Percentiles rank a stretch among this genome's conserved stretches.
Evolutionary conservation across 2,797 vertebrate genomes (phyloP).

Genomic region (Neosalanx taihuensis): DNA sequence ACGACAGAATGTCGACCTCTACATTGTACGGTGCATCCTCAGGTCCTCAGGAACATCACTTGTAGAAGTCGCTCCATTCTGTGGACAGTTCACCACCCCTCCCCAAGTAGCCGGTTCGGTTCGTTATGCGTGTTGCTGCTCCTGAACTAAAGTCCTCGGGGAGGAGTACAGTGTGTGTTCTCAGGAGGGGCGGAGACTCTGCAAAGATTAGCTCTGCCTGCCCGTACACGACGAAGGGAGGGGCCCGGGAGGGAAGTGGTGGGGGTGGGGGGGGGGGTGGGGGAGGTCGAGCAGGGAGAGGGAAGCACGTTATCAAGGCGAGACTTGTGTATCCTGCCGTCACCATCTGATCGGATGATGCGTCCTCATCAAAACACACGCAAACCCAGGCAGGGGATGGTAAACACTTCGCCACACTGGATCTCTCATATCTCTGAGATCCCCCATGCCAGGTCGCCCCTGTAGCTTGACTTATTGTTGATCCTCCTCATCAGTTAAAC

Average conservation of each 20-base stretch:
- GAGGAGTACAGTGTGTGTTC: conserved; percentile 16
- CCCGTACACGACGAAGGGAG: conserved; percentile 72
- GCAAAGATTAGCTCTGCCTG: conserved; percentile 60
- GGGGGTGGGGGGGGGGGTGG: conserved; percentile 23
- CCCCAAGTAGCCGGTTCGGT: not conserved
- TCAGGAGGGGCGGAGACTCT: conserved; percentile 54
- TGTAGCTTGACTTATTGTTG: not conserved
- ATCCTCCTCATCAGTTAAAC: not conserved
- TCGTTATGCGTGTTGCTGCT: conserved; percentile 28
- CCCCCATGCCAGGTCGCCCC: too few relatives aligned
- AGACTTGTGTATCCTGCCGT: not conserved
- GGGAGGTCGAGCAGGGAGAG: conserved; percentile 27
- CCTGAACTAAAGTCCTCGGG: conserved; percentile 30
- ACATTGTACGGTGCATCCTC: not conserved
- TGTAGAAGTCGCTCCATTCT: conserved; percentile 14
- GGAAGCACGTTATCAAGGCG: not conserved
- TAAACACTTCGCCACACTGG: too few relatives aligned
- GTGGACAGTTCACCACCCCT: conserved; percentile 11
- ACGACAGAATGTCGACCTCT: not conserved
- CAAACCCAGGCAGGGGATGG: not conserved
- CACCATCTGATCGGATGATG: not conserved
- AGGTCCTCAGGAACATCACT: conserved; percentile 25
- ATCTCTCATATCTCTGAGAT: too few relatives aligned
- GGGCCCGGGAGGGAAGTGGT: conserved; percentile 34
- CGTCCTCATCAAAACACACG: not conserved